Evolutionary conservation across 92 coral and sea anemone species (phyloP).

Genomic region (Micromussa lordhowensis): DNA sequence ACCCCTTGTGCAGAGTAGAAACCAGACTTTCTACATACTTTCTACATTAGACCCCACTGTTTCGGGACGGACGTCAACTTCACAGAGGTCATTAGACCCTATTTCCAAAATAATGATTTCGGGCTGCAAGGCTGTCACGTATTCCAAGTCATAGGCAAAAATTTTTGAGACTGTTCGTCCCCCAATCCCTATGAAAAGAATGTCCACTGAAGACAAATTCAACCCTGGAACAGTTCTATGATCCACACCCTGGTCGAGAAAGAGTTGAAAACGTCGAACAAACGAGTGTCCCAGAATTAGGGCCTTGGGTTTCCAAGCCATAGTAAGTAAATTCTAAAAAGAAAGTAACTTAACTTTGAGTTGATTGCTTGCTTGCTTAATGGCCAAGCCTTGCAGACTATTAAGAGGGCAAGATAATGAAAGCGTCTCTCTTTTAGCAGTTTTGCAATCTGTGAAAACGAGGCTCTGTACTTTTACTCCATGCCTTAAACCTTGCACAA

Average conservation of each 20-base stretch:
- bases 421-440: too few relatives aligned
- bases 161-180: not conserved
- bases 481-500: too few relatives aligned
- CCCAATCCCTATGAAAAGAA: not conserved
- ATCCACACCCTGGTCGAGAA: not conserved
- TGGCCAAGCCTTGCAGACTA: too few relatives aligned
- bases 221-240: not conserved
- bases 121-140: not conserved
- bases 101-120: constrained; percentile 8
- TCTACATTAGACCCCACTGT: not conserved
- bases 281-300: not conserved
- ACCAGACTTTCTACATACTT: not conserved
- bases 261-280: not conserved
- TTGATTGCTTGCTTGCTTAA: not conserved
- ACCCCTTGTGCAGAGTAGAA: not conserved
- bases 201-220: not conserved
- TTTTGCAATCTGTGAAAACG: too few relatives aligned
- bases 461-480: too few relatives aligned
- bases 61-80: not conserved
- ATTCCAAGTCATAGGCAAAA: too few relatives aligned
- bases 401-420: too few relatives aligned
- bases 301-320: not conserved
- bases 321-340: not conserved
- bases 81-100: constrained; percentile 16
- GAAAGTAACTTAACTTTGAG: not conserved